Evolutionary conservation across 2,797 vertebrate species (phyloP).

Genomic region (Dryobates pubescens): DNA sequence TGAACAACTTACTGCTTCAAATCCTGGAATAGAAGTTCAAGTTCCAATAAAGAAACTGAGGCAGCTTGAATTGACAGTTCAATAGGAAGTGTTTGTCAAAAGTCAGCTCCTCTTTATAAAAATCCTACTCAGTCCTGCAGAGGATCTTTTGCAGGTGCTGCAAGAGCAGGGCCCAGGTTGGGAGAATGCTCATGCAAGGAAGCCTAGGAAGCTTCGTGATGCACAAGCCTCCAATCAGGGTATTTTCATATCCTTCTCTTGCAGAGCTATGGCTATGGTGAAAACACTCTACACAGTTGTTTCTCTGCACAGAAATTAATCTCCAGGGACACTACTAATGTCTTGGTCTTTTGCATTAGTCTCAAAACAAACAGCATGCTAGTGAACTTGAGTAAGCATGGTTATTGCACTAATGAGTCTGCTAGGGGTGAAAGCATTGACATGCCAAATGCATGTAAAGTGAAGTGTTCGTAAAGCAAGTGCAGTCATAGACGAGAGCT

Average conservation of each 20-base stretch:
- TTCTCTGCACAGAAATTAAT: background rate
- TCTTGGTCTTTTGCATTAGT: background rate
- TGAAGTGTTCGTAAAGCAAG: background rate
- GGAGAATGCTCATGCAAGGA: background rate
- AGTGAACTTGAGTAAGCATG: fast-evolving
- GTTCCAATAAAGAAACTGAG: fast-evolving
- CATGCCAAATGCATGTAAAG: background rate
- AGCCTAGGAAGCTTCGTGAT: background rate
- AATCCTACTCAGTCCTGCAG: background rate
- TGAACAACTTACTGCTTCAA: background rate
- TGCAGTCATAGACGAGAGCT: background rate
- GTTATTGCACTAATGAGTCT: background rate
- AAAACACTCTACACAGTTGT: background rate
- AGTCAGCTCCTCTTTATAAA: background rate
- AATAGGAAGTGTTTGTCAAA: background rate
- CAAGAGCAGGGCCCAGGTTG: background rate
- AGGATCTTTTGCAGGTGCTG: background rate
- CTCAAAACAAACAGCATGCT: background rate
- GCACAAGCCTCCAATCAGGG: background rate
- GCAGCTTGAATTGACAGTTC: background rate
- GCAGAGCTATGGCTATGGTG: background rate
- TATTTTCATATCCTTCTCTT: background rate
- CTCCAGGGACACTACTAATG: background rate
- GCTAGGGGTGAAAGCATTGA: fast-evolving
- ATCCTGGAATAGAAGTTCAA: background rate